phyloP scores from a whole-genome alignment of 2,797 vertebrate species.

The Distichodus sexfasciatus region DNA sequence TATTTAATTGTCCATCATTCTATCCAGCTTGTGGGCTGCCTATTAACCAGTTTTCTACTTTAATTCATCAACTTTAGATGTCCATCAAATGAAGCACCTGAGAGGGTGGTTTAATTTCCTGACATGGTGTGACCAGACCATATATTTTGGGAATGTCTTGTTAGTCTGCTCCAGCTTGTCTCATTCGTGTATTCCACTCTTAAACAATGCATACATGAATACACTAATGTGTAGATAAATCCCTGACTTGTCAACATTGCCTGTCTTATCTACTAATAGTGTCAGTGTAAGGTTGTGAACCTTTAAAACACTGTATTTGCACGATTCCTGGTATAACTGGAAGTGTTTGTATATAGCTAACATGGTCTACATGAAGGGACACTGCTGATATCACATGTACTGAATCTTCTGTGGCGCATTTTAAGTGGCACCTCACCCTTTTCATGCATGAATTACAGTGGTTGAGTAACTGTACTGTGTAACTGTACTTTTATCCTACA shows the following conservation, averaged over 20 bases:
- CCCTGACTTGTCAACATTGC: not conserved
- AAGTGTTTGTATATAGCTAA: not conserved
- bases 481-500: not conserved
- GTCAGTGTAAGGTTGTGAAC: not conserved
- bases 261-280: not conserved
- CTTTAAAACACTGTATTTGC: not conserved
- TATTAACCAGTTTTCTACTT: not conserved
- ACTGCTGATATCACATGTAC: no score
- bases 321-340: not conserved
- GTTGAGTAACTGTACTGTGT: not conserved
- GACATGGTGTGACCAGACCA: not conserved
- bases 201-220: not conserved
- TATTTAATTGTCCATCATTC: conserved; percentile 8
- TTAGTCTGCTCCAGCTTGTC: not conserved
- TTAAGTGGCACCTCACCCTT: conserved; percentile 91
- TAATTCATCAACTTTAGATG: not conserved
- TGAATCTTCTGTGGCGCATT: conserved; percentile 74
- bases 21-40: not conserved
- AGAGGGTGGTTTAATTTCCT: not conserved
- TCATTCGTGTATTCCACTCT: not conserved
- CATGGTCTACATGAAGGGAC: not conserved
- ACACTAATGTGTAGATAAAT: not conserved
- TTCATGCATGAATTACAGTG: conserved; percentile 22
- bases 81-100: not conserved
- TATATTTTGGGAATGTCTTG: not conserved